Conservation (phyloP, 2,888 invertebrate genomes). For the Salticus scenicus region DNA sequence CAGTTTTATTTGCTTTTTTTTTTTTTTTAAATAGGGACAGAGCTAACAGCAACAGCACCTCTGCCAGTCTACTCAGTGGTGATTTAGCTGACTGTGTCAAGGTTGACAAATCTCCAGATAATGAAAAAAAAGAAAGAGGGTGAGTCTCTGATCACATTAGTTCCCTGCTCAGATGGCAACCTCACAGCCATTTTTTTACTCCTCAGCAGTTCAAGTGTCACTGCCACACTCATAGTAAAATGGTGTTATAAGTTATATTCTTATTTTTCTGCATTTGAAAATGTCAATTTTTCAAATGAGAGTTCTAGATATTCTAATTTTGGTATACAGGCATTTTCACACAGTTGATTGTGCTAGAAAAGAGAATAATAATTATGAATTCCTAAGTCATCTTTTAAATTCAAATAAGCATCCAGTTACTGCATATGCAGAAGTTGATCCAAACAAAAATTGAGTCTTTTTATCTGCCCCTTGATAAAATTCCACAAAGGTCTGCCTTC, state of each 20-base stretch:
- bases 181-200: constrained; percentile 20
- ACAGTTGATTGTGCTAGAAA: neutral
- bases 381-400: too few relatives aligned
- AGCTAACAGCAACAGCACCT: constrained; percentile 65
- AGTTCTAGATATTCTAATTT: neutral
- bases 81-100: constrained; percentile 60
- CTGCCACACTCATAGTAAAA: constrained; percentile 39
- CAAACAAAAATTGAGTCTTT: too few relatives aligned
- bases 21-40: constrained; percentile 44
- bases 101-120: constrained; percentile 56
- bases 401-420: too few relatives aligned
- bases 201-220: constrained; percentile 44
- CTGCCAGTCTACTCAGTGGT: constrained; percentile 62
- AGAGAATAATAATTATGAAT: too few relatives aligned
- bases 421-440: too few relatives aligned
- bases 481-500: too few relatives aligned
- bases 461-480: too few relatives aligned
- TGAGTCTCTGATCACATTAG: constrained; percentile 53
- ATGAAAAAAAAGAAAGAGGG: constrained; percentile 69
- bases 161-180: constrained; percentile 25
- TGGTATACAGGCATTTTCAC: neutral
- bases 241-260: neutral
- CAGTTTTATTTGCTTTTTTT: constrained; percentile 2
- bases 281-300: neutral
- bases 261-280: neutral